phyloP scores from a whole-genome alignment of 2,797 vertebrate species.

The Myotis pilosus region DNA sequence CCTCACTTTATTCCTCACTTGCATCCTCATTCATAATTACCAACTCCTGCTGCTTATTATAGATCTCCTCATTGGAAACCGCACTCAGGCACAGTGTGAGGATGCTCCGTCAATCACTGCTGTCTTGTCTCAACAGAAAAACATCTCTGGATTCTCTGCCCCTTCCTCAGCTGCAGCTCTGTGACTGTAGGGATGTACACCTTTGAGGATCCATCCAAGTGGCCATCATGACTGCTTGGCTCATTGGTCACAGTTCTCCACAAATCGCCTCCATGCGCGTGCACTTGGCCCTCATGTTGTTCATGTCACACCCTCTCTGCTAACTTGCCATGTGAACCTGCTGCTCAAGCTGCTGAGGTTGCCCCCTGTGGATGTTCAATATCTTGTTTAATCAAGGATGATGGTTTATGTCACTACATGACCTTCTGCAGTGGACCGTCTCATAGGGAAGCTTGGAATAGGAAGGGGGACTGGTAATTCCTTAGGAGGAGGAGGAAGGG shows the following conservation, averaged over 20 bases:
- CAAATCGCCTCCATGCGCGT: background rate
- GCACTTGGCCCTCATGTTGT: background rate
- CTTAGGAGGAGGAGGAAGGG: background rate
- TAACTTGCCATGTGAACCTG: background rate
- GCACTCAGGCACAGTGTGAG: fast-evolving
- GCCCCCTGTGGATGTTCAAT: background rate
- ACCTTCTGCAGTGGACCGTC: background rate
- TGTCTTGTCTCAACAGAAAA: background rate
- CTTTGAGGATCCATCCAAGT: background rate
- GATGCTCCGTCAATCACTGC: background rate
- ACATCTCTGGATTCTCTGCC: background rate
- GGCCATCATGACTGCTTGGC: background rate
- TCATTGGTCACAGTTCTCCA: background rate
- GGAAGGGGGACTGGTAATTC: background rate
- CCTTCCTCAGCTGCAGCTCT: background rate
- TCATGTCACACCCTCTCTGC: background rate
- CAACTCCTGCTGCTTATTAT: background rate
- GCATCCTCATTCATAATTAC: background rate
- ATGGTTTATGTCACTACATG: background rate
- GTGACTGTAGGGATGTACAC: fast-evolving
- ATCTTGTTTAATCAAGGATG: background rate
- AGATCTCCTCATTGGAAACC: background rate
- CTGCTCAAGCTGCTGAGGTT: background rate
- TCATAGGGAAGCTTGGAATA: background rate
- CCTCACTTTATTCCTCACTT: background rate